Evolutionary conservation across 1,140 invertebrate genomes (phyloP).

Genomic region (Drosophila kikkawai): DNA sequence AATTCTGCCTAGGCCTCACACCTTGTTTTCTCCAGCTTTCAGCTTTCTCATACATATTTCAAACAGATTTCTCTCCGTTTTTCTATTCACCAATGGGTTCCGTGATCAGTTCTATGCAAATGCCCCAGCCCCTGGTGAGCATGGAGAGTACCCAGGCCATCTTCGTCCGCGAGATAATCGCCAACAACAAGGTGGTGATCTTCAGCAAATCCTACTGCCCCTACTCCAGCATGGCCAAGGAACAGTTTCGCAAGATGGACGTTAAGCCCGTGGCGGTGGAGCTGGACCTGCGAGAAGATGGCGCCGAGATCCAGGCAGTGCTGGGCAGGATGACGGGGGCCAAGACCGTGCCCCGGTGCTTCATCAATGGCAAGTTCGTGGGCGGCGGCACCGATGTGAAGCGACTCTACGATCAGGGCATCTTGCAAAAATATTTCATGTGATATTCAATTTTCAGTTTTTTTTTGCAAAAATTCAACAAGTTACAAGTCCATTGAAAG

Average conservation of each 20-base stretch:
- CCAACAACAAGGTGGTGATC: conserved; percentile 92
- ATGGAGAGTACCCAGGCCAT: conserved; percentile 64
- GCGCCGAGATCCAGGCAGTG: conserved; percentile 91
- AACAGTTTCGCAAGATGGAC: conserved; percentile 90
- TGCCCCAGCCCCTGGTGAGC: conserved; percentile 34
- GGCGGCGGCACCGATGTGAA: conserved; percentile 96
- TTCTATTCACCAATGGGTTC: conserved; percentile 59
- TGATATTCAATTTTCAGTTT: conserved; percentile 17
- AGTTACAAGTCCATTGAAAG: background rate
- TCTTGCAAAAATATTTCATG: conserved; percentile 85
- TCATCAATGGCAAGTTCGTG: conserved; percentile 94
- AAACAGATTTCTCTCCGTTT: background rate
- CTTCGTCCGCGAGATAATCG: conserved; percentile 88
- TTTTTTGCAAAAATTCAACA: background rate
- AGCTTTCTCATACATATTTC: background rate
- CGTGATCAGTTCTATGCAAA: conserved; percentile 63
- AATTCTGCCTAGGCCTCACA: background rate
- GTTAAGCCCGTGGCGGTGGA: conserved; percentile 91
- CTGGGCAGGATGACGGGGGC: conserved; percentile 93
- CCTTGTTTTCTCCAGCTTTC: background rate
- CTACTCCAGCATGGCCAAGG: conserved; percentile 93
- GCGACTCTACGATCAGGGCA: conserved; percentile 89
- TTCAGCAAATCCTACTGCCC: conserved; percentile 96
- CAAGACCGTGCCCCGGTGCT: conserved; percentile 95
- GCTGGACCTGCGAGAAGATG: conserved; percentile 92